Percentiles rank a stretch among this genome's conserved stretches.
phyloP scores from a whole-genome alignment of 92 coral and sea anemone genomes.

The Blastomussa wellsi region DNA sequence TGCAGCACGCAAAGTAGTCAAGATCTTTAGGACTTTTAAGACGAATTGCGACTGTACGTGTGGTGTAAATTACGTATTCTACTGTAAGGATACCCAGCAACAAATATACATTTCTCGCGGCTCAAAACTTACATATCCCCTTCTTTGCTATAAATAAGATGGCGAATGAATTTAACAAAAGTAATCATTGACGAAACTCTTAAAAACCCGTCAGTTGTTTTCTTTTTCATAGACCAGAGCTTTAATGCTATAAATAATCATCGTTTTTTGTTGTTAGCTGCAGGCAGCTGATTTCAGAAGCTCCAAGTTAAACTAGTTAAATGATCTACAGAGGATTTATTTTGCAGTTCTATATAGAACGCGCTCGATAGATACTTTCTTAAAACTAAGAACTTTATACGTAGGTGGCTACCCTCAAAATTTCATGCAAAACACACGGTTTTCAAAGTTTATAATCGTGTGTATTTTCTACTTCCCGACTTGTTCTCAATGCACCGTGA shows the following conservation, averaged over 20 bases:
- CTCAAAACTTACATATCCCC: not conserved
- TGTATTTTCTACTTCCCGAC: not conserved
- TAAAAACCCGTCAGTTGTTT: not conserved
- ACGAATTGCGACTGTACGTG: not conserved
- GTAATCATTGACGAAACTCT: not conserved
- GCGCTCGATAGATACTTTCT: not conserved
- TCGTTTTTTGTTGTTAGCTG: slow-evolving; percentile 29
- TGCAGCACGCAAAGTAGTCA: not conserved
- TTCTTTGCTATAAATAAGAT: slow-evolving; percentile 13
- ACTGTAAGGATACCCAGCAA: not conserved
- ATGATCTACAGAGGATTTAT: not conserved
- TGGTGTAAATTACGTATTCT: not conserved
- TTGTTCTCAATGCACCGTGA: not conserved
- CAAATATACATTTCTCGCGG: not conserved
- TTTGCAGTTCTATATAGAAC: not conserved
- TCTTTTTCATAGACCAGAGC: not conserved
- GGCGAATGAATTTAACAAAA: not conserved
- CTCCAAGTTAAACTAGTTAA: not conserved
- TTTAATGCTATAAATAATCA: slow-evolving; percentile 28
- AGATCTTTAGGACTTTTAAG: not conserved
- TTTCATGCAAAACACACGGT: not conserved
- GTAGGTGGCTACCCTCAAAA: not conserved
- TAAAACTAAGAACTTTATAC: not conserved
- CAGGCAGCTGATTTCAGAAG: slow-evolving; percentile 2
- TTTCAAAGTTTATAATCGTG: no score